These are phyloP conservation scores for Pollenia labialis DNA, from an alignment of 2,888 invertebrate species.

Conservation along the genomic window DNA sequence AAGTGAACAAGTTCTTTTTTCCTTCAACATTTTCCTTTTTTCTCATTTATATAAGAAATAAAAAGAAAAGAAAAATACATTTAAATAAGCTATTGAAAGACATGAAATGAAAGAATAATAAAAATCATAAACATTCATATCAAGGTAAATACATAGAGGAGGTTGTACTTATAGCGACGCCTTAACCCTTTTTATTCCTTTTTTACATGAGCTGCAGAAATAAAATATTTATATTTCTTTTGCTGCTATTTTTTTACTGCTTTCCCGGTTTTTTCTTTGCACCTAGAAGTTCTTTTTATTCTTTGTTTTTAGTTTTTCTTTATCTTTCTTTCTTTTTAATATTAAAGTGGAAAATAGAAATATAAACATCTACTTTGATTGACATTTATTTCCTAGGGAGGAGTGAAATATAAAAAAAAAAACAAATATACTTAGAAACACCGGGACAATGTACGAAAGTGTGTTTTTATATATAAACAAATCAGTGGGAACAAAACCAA, in stretches of 20 bases:
- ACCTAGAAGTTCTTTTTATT: constrained; percentile 46
- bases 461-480: background rate
- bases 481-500: constrained; percentile 64
- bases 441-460: background rate
- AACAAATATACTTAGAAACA: constrained; percentile 38
- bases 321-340: constrained; percentile 44
- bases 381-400: constrained; percentile 65
- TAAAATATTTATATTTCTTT: constrained; percentile 45
- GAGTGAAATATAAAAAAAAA: constrained; percentile 23
- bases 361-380: constrained; percentile 73
- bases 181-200: background rate
- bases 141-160: constrained; percentile 42
- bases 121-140: constrained; percentile 65
- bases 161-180: constrained; percentile 14
- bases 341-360: constrained; percentile 68
- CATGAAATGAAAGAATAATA: constrained; percentile 44
- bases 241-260: constrained; percentile 16
- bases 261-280: constrained; percentile 35
- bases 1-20: constrained; percentile 19
- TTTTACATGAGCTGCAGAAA: constrained; percentile 33
- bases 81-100: constrained; percentile 66
- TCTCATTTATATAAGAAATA: constrained; percentile 21
- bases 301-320: constrained; percentile 7
- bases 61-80: constrained; percentile 41
- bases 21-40: constrained; percentile 32